phyloP scores from a whole-genome alignment of 2,888 invertebrate species.

The Drosophila infuscata region DNA sequence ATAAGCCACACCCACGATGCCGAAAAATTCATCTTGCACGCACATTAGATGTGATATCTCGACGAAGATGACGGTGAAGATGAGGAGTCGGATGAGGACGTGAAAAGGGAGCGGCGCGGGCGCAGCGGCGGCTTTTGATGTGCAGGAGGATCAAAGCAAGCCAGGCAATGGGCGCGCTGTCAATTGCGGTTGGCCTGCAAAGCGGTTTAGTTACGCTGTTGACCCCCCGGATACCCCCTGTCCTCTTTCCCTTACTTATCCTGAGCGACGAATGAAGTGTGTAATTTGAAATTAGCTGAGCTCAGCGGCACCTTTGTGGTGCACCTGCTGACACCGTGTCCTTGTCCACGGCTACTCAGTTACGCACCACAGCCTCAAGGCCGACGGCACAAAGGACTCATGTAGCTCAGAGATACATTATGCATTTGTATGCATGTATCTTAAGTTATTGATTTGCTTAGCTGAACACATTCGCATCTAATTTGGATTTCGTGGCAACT shows the following conservation, averaged over 20 bases:
- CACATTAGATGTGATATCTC: constrained; percentile 58
- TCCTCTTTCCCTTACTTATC: constrained; percentile 34
- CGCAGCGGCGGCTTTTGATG: constrained; percentile 63
- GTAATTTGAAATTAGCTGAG: constrained; percentile 80
- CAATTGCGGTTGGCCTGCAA: constrained; percentile 74
- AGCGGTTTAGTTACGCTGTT: constrained; percentile 67
- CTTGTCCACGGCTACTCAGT: constrained; percentile 75
- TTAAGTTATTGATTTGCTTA: constrained; percentile 34
- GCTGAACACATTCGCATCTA: constrained; percentile 4
- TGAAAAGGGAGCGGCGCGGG: constrained; percentile 42
- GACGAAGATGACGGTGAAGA: constrained; percentile 4
- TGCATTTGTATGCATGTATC: not conserved
- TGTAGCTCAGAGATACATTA: constrained; percentile 9
- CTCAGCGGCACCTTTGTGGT: constrained; percentile 77
- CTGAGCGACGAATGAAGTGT: constrained; percentile 77
- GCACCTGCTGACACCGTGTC: constrained; percentile 69
- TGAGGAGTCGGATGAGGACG: not conserved
- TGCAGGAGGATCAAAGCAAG: constrained; percentile 64
- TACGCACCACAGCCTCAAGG: constrained; percentile 63
- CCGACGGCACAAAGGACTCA: constrained; percentile 22
- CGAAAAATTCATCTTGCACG: constrained; percentile 78
- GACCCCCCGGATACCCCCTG: constrained; percentile 17
- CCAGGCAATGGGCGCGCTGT: constrained; percentile 60
- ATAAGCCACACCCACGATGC: constrained; percentile 76
- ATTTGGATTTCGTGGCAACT: constrained; percentile 46